Percentiles rank a stretch among this genome's conserved stretches.
Evolutionary conservation across 1,140 invertebrate genomes (phyloP).

Genomic region (Drosophila nebulosa): DNA sequence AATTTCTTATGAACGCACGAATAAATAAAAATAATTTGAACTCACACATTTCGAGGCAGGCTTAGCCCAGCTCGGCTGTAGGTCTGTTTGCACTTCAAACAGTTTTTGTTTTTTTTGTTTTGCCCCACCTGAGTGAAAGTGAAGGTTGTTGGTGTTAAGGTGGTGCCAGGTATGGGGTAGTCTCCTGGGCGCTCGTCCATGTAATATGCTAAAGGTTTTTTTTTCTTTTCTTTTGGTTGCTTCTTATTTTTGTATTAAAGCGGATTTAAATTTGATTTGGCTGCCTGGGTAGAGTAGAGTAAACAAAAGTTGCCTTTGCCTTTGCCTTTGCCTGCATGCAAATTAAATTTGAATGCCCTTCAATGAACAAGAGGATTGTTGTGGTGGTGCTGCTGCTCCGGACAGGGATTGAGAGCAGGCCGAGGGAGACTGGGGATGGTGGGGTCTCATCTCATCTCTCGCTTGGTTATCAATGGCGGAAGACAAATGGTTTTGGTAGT

Average conservation of each 20-base stretch:
- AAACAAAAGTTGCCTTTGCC: conserved; percentile 55
- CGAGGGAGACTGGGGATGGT: background rate
- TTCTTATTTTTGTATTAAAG: conserved; percentile 12
- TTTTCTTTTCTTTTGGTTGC: background rate
- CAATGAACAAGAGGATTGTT: conserved; percentile 44
- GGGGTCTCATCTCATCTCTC: conserved; percentile 1
- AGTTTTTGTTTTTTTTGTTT: conserved; percentile 34
- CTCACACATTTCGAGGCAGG: conserved; percentile 5
- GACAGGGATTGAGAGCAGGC: background rate
- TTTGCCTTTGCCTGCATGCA: conserved; percentile 57
- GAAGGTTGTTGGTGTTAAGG: background rate
- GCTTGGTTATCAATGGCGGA: conserved; percentile 52
- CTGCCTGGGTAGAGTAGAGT: conserved; percentile 32
- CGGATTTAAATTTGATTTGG: conserved; percentile 52
- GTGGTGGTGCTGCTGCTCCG: background rate
- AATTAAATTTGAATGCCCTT: conserved; percentile 78
- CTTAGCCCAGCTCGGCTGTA: background rate
- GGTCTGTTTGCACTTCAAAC: conserved; percentile 53
- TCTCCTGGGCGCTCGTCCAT: background rate
- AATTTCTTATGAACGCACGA: conserved; percentile 66
- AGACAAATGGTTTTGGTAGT: conserved; percentile 47
- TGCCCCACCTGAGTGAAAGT: conserved; percentile 33
- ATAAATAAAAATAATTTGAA: conserved; percentile 75
- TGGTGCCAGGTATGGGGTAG: too few species aligned
- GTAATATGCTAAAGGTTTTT: conserved; percentile 1